Evolutionary conservation across 2,888 invertebrate species (phyloP), one percentile per base, ranked within the genome.

Genomic region (Andrena trimmerana): DNA sequence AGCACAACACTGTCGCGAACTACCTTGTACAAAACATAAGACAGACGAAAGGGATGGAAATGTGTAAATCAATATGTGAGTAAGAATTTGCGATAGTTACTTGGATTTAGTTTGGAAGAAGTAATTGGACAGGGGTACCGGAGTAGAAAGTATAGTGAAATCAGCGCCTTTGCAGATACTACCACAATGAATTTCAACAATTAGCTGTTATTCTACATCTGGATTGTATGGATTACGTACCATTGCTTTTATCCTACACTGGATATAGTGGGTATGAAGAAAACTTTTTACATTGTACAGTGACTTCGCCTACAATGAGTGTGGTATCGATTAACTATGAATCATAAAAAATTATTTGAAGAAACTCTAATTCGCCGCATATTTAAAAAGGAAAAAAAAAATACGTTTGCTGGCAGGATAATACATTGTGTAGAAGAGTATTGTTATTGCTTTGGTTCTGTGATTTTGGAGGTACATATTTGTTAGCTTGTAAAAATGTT

Each of bases 281-380:
- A 88, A 92, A 91, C 92, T 94, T 93, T 90, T 93, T 93, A 93
- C 93, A 93, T 92, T 94, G 94, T 94, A 94, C 93, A 94, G 94
- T 93, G 93, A 93, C 91, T 92, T 92, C 90, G 93, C 93, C 93
- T 93, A 92, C 89, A 89, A 90, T 90, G 90, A 91, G 91, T 89
- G 90, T 91, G 91, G 89, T 90, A 91, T 91, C 85, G 84, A 88
- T 90, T 85, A 86, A 86, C 76, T 84, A 86, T 72, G 67, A 79
- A 85, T 74, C 80, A 83, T 86, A 79, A 65, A 78, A 69, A 84
- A 73, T 75, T 77, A 65, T 78, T 83, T 67, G 76, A 81, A 81
- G 77, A 81, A 75, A 85, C 86, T 89, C 86, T 89, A 87, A 88
- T 90, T 89, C 84, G 83, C 89, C 87, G 81, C 89, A 88, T 75